Base-by-base conservation (phyloP, 1,140 invertebrate genomes). In the Drosophila sulfurigaster region DNA sequence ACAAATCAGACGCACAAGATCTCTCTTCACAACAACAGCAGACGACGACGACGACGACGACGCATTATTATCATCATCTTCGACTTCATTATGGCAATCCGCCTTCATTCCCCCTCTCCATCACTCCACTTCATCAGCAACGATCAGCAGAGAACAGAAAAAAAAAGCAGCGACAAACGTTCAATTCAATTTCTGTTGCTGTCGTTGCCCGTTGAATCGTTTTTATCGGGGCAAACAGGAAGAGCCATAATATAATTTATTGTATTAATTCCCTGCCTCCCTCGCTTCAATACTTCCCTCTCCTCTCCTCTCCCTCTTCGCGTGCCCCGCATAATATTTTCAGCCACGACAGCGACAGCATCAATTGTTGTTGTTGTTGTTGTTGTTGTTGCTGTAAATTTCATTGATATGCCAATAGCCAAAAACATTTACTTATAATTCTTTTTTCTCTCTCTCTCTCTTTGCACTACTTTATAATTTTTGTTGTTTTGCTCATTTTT, bases 181-280 rank as follows among this genome's bases (percentile, higher is more conserved):
- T 85, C 81, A 83, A 83, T 83, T 88, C 82, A 68, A 82, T 82
- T 78, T 75, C 59, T 74, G 72, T 70, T n/a, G 67, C 75, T 67
- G 41, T 64, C 58, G 49, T 43, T 63, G 35, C 45, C 51, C 15
- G 15, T 72, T 72, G 62, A 35, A 62, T 58, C 66, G 71, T 83
- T 88, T 83, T 88, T 88, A 85, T 81, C 86, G 75, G 78, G 51
- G 81, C 81, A 89, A 89, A 89, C 85, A 89, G 85, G 85, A 89
- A 89, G 85, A 89, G 81, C 75, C 75, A 89, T 89, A 89, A 89
- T 89, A 89, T 89, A 89, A 89, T 89, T 89, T 89, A 89, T 89
- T 89, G 85, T 89, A 89, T 89, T 89, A 89, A 89, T 90, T 81
- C 81, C 82, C 64, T 58, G 20, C 57, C n/a, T 35, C 67, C 45